These are phyloP conservation scores for Micrasema longulum DNA, from an alignment of 1,140 invertebrate species.

Conservation along the genomic window DNA sequence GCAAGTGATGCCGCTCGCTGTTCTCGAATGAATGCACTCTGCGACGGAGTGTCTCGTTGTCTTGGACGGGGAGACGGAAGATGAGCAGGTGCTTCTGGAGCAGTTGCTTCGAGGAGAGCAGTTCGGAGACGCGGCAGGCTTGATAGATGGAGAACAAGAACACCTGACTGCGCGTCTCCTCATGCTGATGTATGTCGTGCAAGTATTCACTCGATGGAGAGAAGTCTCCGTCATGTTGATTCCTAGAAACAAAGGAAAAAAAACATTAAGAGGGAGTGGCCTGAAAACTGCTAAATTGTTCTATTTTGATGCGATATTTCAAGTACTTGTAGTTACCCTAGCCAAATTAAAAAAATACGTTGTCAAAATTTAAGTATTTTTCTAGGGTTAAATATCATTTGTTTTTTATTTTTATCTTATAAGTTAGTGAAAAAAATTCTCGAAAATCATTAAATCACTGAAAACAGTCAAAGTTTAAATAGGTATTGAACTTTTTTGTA, in stretches of 20 bases:
- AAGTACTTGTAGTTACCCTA: too few species aligned
- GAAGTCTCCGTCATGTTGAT: conserved; percentile 67
- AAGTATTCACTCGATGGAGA: conserved; percentile 73
- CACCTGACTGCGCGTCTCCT: conserved; percentile 41
- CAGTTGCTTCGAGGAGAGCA: conserved; percentile 49
- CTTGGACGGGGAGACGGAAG: conserved; percentile 28
- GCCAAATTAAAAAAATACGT: too few species aligned
- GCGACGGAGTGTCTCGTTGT: conserved; percentile 6
- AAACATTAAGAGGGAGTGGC: too few species aligned
- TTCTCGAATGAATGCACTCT: conserved; percentile 26
- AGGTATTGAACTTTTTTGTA: too few species aligned
- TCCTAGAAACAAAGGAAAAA: conserved; percentile 40
- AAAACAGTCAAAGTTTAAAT: too few species aligned
- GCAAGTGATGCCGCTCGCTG: conserved; percentile 23
- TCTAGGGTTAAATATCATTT: too few species aligned
- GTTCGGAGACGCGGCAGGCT: background rate
- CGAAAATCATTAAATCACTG: too few species aligned
- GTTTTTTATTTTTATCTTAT: too few species aligned
- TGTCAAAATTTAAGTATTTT: too few species aligned
- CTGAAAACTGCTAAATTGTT: too few species aligned
- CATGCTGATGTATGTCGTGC: conserved; percentile 71
- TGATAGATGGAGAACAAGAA: conserved; percentile 45
- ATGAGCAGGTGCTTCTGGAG: conserved; percentile 45
- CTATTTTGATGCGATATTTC: too few species aligned
- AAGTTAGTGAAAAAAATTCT: too few species aligned